Evolutionary conservation across 2,113 vertebrate genomes (phyloP).

Genomic region (Jacana jacana): DNA sequence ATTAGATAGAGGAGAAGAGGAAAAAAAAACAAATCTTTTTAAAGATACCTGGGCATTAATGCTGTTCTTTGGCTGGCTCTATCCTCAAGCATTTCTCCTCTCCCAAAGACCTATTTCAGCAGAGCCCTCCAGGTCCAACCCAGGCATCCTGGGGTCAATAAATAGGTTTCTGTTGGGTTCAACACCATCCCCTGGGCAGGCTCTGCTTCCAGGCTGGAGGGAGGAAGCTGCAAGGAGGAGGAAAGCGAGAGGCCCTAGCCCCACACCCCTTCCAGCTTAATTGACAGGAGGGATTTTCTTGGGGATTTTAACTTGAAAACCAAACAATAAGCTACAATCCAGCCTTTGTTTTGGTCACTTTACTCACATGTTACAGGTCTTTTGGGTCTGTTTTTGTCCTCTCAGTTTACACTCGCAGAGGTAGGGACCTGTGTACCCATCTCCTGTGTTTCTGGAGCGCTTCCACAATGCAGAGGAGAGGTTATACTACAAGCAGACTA

Average conservation of each 20-base stretch:
- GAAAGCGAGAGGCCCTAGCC: not conserved
- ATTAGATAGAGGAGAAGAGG: not conserved
- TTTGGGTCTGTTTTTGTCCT: conserved; percentile 46
- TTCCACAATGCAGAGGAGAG: conserved; percentile 12
- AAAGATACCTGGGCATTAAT: not conserved
- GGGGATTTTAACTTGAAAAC: conserved; percentile 55
- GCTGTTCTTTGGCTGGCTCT: not conserved
- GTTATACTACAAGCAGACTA: not conserved
- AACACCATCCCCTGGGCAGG: not conserved
- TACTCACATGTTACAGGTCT: conserved; percentile 44
- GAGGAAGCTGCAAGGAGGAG: not conserved
- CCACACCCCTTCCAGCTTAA: not conserved
- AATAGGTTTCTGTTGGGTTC: not conserved
- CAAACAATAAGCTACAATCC: conserved; percentile 48
- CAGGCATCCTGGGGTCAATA: not conserved
- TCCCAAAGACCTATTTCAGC: not conserved
- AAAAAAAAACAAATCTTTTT: not conserved
- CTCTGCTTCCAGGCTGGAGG: not conserved
- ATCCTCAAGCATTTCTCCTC: not conserved
- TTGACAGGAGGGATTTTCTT: conserved; percentile 56
- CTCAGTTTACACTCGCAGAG: conserved; percentile 42
- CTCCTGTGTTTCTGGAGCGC: not conserved
- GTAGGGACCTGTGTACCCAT: not conserved
- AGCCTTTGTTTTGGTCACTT: conserved; percentile 57
- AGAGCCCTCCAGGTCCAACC: not conserved